Percentiles rank a stretch among this genome's conserved stretches.
Evolutionary conservation across 2,888 invertebrate species (phyloP).

Genomic region (Epistrophe eligans): DNA sequence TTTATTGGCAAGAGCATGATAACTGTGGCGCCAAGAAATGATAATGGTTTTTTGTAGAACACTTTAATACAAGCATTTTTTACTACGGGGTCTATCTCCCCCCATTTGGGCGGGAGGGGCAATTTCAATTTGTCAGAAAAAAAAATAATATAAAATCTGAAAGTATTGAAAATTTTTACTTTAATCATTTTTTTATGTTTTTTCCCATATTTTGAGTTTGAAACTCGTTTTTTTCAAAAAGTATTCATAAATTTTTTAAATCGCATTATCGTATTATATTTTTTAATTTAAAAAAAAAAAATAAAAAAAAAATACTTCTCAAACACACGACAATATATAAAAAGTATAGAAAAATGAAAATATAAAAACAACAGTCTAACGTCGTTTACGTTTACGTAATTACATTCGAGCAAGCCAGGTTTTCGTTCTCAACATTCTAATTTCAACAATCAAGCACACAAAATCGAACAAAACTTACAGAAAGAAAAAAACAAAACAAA

Average conservation of each 20-base stretch:
- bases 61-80: too few species aligned
- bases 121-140: too few species aligned
- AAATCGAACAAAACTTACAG: not conserved
- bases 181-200: too few species aligned
- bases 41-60: too few species aligned
- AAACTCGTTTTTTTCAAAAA: too few species aligned
- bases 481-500: not conserved
- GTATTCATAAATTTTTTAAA: not conserved
- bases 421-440: conserved; percentile 39
- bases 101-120: too few species aligned
- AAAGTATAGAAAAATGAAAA: conserved; percentile 7
- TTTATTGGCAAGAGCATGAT: too few species aligned
- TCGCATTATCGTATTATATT: conserved; percentile 43
- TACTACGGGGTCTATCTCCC: too few species aligned
- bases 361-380: conserved; percentile 27
- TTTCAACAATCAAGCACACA: conserved; percentile 44
- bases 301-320: not conserved
- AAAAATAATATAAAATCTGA: too few species aligned
- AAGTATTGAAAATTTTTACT: too few species aligned
- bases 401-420: conserved; percentile 54
- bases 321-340: not conserved
- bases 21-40: too few species aligned
- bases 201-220: too few species aligned
- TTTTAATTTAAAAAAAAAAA: not conserved
- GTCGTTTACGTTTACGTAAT: not conserved